Conservation (phyloP, 2,888 invertebrate species). For the Eilema caniola region DNA sequence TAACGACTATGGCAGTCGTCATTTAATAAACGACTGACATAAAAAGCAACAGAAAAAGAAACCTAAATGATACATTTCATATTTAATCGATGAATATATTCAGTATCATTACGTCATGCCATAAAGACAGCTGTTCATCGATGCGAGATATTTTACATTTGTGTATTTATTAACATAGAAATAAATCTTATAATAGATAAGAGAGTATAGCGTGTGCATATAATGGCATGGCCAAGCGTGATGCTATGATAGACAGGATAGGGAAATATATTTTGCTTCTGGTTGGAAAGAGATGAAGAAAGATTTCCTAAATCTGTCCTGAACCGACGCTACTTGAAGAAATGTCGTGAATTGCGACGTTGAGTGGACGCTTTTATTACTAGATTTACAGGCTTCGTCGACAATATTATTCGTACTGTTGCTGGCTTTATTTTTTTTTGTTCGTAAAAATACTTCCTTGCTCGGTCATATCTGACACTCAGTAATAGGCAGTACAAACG, state of each 20-base stretch:
- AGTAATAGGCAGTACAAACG: constrained; percentile 22
- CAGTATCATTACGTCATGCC: constrained; percentile 23
- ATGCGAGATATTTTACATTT: constrained; percentile 32
- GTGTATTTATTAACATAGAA: constrained; percentile 45
- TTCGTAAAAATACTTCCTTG: constrained; percentile 24
- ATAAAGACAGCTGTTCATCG: constrained; percentile 28
- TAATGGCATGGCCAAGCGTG: constrained; percentile 56
- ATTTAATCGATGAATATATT: constrained; percentile 43
- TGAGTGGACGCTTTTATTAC: constrained; percentile 67
- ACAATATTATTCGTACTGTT: constrained; percentile 46
- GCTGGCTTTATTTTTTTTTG: constrained; percentile 38
- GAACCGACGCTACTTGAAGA: constrained; percentile 57
- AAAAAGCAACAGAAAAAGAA: constrained; percentile 41
- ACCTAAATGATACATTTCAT: constrained; percentile 26
- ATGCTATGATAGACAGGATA: constrained; percentile 59
- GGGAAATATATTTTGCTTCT: constrained; percentile 52
- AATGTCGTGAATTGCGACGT: constrained; percentile 63
- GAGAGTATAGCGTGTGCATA: constrained; percentile 44
- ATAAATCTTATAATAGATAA: constrained; percentile 57
- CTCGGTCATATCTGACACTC: constrained; percentile 9
- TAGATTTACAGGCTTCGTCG: constrained; percentile 63
- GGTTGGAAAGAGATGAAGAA: constrained; percentile 59
- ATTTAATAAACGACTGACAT: constrained; percentile 40
- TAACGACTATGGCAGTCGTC: constrained; percentile 40
- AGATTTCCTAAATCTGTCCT: constrained; percentile 54